Evolutionary conservation across 2,888 invertebrate genomes (phyloP), one percentile per base, ranked within the genome.

Genomic region (Plagiodera versicolora): DNA sequence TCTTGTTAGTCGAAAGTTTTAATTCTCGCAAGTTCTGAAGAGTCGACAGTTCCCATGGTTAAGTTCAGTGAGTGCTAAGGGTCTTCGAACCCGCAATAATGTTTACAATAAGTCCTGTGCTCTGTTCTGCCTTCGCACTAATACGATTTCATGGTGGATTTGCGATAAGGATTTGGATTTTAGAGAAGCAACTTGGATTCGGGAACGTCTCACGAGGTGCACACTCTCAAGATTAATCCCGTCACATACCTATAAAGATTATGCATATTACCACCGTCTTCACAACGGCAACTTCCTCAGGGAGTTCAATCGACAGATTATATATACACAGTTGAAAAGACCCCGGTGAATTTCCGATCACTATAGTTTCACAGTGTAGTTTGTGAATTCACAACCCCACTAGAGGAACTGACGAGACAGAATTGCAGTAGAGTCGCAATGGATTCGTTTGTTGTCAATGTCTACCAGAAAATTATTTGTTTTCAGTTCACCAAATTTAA

Each of bases 81-180:
- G 78, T 77, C 77, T 76, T 75, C 78, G 78, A 79, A 78, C 79
- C 79, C 79, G 76, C 78, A 79, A 79, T 79, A 77, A 79, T 80
- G 79, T 80, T 80, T 79, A 79, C 79, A 79, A 78, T 79, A 78
- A 79, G 78, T 76, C 78, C 76, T 73, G 69, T 72, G 71, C 71
- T 71, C 75, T 74, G 75, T 73, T 77, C 76, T 73, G 77, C 80
- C 77, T 75, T 76, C 75, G 77, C 76, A 78, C 82, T 85, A 85
- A 86, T 84, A 83, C 84, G 85, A 86, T 86, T 86, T 86, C 84
- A 85, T 83, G 85, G 83, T 81, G 84, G 85, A 86, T 86, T 86
- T 84, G 81, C 83, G 84, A 81, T 85, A 84, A 84, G 80, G 85
- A 84, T 85, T 84, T n/a, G n/a, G n/a, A n/a, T n/a, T n/a, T n/a